These are phyloP conservation scores for Fragum fragum DNA, from an alignment of 2,888 invertebrate species.

Conservation along the genomic window DNA sequence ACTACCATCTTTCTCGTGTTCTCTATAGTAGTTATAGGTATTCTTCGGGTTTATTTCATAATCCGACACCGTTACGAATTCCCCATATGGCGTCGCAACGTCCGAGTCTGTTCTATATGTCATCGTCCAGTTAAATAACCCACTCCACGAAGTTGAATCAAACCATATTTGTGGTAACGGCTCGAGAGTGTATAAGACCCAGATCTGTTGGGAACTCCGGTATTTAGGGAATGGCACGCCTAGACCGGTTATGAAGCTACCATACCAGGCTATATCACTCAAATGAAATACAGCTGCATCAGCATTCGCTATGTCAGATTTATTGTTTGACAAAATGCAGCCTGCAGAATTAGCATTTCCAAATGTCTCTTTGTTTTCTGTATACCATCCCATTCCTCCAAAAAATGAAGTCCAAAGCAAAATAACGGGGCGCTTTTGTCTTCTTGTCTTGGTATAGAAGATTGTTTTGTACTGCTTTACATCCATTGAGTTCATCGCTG, in stretches of 20 bases:
- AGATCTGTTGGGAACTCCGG: constrained; percentile 38
- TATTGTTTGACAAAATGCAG: constrained; percentile 44
- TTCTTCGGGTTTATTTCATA: constrained; percentile 17
- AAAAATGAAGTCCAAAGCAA: constrained; percentile 53
- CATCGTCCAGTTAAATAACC: constrained; percentile 53
- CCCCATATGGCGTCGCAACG: constrained; percentile 42
- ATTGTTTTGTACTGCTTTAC: constrained; percentile 1
- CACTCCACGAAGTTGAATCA: constrained; percentile 37
- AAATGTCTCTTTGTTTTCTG: constrained; percentile 35
- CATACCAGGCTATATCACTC: constrained; percentile 44
- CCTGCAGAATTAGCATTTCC: background rate
- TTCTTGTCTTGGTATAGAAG: background rate
- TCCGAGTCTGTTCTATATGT: constrained; percentile 35
- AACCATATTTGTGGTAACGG: constrained; percentile 48
- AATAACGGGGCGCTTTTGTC: constrained; percentile 27
- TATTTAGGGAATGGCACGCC: constrained; percentile 31
- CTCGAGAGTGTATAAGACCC: constrained; percentile 47
- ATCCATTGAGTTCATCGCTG: background rate
- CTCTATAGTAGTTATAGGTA: constrained; percentile 16
- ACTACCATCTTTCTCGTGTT: constrained; percentile 14
- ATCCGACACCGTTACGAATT: background rate
- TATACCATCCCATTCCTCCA: constrained; percentile 46
- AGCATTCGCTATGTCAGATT: constrained; percentile 26
- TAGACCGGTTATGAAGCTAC: background rate
- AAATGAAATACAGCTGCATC: constrained; percentile 52